A percentile compares a stretch with the other conserved stretches of the same genome.
phyloP scores from a whole-genome alignment of 1,140 invertebrate genomes.

The Bactericera cockerelli region DNA sequence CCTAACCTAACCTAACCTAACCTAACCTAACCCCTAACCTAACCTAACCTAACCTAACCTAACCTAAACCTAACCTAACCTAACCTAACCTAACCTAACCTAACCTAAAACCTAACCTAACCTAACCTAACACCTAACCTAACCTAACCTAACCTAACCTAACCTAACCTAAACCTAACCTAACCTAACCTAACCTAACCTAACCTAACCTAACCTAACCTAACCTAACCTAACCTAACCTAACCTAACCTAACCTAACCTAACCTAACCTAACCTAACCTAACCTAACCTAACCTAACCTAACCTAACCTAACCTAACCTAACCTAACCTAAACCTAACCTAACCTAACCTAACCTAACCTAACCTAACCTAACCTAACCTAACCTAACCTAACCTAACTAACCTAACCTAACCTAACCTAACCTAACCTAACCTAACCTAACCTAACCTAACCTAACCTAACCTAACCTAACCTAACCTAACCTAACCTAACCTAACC shows the following conservation, averaged over 20 bases:
- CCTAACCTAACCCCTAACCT: slow-evolving; percentile 6
- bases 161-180: slow-evolving; percentile 21
- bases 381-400: slow-evolving; percentile 25
- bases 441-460: slow-evolving; percentile 27
- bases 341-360: slow-evolving; percentile 17
- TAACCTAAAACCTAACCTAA: slow-evolving; percentile 18
- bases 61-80: slow-evolving; percentile 18
- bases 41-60: slow-evolving; percentile 22
- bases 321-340: slow-evolving; percentile 16
- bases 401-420: slow-evolving; percentile 27
- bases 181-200: slow-evolving; percentile 20
- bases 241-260: slow-evolving; percentile 10
- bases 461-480: slow-evolving; percentile 24
- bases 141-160: too few relatives aligned
- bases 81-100: slow-evolving; percentile 11
- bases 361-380: slow-evolving; percentile 17
- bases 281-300: slow-evolving; percentile 19
- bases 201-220: too few relatives aligned
- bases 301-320: slow-evolving; percentile 24
- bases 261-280: slow-evolving; percentile 17
- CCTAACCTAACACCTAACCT: slow-evolving; percentile 16
- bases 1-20: too few relatives aligned
- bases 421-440: slow-evolving; percentile 26
- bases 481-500: slow-evolving; percentile 24
- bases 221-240: too few relatives aligned